Evolutionary conservation across 2,797 vertebrate species (phyloP), one percentile per base, ranked within the genome.

Genomic region (Gorsachius magnificus): DNA sequence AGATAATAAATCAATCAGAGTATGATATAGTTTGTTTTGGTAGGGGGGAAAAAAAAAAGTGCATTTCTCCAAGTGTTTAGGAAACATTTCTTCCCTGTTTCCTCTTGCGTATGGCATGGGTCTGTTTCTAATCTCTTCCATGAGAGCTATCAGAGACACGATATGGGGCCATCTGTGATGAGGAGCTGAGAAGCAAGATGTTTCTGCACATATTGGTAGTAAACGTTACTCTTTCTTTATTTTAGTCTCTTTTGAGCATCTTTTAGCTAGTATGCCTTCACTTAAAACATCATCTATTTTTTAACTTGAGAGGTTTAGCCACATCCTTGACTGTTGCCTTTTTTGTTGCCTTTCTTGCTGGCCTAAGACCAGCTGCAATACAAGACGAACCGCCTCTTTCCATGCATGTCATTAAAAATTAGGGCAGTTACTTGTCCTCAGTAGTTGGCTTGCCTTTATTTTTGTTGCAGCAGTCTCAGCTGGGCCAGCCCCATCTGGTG

Each of bases 1-100:
- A 86, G 81, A 69, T 78, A 83, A 85, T 89, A 81, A 87, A 92
- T 91, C 90, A 86, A n/a, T 81, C 56, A 64, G 36, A 81, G 68
- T 13, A 83, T 46, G 13, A 58, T 45, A 66, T 9, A 71, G 38
- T 56, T 95, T 81, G 50, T 81, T 93, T 85, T 80, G 28, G 22
- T 54, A 50, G 29, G 50, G 54, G 46, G 5, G 64, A 65, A 65
- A 65, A 65, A 69, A 16, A 21, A 43, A 43, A 43, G 7, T 22
- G 33, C 10, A 22, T 51, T 93, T 81, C 38, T 18, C 36, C 31
- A 74, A 80, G 63, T 54, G 63, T 43, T 87, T 51, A 69, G 84
- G 65, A 95, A 83, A 69, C 63, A 33, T 35, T 58, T 38, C 57
- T 71, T 95, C 75, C 68, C 78, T 68, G 9, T 38, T 71, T 57